Percentiles rank a stretch among this genome's conserved stretches.
phyloP scores from a whole-genome alignment of 2,888 invertebrate species.

The Lysandra coridon region DNA sequence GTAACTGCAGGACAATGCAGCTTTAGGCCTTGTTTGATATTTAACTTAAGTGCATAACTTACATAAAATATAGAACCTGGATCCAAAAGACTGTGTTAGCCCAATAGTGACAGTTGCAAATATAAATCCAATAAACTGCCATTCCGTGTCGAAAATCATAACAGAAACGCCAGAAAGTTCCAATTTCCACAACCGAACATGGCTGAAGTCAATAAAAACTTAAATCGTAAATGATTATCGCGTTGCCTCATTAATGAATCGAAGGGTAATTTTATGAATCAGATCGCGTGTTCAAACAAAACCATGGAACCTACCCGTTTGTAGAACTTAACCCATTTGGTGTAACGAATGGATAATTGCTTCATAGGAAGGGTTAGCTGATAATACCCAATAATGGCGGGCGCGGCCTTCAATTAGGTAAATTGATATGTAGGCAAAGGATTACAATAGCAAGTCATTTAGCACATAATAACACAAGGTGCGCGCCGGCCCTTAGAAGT shows the following conservation, averaged over 20 bases:
- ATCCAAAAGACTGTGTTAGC: background rate
- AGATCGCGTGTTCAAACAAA: constrained; percentile 62
- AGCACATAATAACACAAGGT: background rate
- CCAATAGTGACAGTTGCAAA: too few species aligned
- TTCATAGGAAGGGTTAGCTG: constrained; percentile 67
- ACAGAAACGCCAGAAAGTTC: background rate
- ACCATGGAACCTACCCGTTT: constrained; percentile 44
- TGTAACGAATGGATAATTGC: constrained; percentile 68
- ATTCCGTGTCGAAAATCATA: constrained; percentile 14
- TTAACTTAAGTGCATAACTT: background rate
- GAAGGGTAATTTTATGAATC: constrained; percentile 34
- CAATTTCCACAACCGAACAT: background rate
- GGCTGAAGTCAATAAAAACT: constrained; percentile 33
- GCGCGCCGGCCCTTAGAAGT: background rate
- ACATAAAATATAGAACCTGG: background rate
- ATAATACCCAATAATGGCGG: constrained; percentile 58
- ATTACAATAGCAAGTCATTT: constrained; percentile 21
- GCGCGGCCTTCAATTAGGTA: constrained; percentile 51
- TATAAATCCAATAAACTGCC: background rate
- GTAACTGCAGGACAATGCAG: too few species aligned
- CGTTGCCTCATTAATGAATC: constrained; percentile 27
- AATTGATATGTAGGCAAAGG: constrained; percentile 44
- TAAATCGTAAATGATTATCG: constrained; percentile 29
- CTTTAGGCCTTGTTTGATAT: too few species aligned
- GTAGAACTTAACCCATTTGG: constrained; percentile 59